Evolutionary conservation across 2,113 vertebrate genomes (phyloP), one percentile per base, ranked within the genome.

Genomic region (Anarrhichthys ocellatus): DNA sequence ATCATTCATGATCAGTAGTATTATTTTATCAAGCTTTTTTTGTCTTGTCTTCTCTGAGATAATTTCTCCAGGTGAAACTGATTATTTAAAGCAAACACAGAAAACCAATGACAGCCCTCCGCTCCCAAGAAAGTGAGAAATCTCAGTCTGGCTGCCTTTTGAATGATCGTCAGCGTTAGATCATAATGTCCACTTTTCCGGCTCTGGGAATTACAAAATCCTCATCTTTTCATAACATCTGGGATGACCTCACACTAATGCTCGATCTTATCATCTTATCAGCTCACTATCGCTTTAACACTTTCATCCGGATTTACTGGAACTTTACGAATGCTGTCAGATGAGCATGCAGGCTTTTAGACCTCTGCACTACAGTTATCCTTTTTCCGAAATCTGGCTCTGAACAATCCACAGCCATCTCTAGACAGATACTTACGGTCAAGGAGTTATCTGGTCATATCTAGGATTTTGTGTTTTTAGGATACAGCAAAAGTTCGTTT

Each of bases 261-360:
- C 76, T 62, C 1, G 0, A 62, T 62, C 72, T 59, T 69, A 56
- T 89, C 81, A 73, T 83, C 59, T 65, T 22, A 79, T 58, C 83
- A 86, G 65, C 81, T 88, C 54, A 2, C 80, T 67, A 46, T 78
- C 74, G 73, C 76, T 83, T 69, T 66, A 83, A 78, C 76, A 40
- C 76, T 87, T 84, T 92, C 66, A 92, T 88, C 87, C 17, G 50
- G 87, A 87, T 90, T 89, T 88, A 63, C 61, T 76, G 56, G 48
- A 86, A 90, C 76, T 86, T 89, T 73, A 64, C 0, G 6, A 70
- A 80, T 22, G 62, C 67, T 74, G 80, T 80, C 72, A 81, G 78
- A 90, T 76, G 84, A 77, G 59, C 46, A 42, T 68, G 27, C 29
- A 70, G 67, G 76, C 81, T 84, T 84, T 88, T 73, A 76, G 67